Evolutionary conservation across 2,113 vertebrate species (phyloP), one percentile per base, ranked within the genome.

Genomic region (Coturnix japonica): DNA sequence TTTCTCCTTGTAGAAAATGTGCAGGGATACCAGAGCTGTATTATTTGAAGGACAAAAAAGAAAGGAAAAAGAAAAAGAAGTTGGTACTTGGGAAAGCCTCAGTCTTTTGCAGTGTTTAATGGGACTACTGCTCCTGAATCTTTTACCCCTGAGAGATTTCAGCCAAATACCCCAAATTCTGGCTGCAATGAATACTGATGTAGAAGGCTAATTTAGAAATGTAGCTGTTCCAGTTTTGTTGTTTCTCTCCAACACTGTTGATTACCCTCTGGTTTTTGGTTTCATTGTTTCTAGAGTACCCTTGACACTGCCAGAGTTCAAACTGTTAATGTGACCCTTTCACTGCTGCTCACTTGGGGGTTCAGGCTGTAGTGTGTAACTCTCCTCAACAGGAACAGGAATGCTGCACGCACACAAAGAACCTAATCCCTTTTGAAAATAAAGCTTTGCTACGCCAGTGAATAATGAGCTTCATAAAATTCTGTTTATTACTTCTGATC

Each of bases 1-100:
- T 69, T 93, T 75, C 63, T 69, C 79, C 67, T 90, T 59, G 53
- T 33, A 85, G 76, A 80, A 89, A 85, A 87, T 54, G 30, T 56
- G 59, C 26, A 49, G 11, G 57, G 33, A 73, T 85, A 81, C 28
- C 37, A 90, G 63, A 80, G 54, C 49, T 70, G 59, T 19, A 44
- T 74, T 81, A 70, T 47, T 22, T 43, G 49, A 54, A 49, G 13
- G 23, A 71, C 5, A 16, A 61, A 76, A 37, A 37, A 37, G 10
- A 37, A 67, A 59, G 35, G 8, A 39, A 53, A 53, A 53, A 28
- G 7, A 31, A 63, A 39, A 35, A 71, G 65, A 8, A 46, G 11
- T 14, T 64, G 47, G 28, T 74, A 74, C 13, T 72, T 76, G 19
- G 72, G 46, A 91, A 93, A 83, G 70, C 26, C 8, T 2, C 26